These are phyloP conservation scores for Drosophila micromelanica DNA, from an alignment of 1,140 invertebrate genomes.

Conservation along the genomic window DNA sequence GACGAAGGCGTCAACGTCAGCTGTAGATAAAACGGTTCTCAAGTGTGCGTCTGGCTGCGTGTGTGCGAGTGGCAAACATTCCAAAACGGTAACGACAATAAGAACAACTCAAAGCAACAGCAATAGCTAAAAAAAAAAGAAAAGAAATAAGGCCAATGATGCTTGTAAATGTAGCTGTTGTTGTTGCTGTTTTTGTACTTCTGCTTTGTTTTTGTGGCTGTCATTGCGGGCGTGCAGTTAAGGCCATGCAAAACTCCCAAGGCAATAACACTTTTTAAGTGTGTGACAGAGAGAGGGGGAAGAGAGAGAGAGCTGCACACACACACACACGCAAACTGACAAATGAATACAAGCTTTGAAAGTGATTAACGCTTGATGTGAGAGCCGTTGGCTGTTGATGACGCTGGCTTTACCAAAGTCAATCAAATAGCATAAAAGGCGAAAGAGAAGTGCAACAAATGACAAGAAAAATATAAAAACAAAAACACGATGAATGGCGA, in stretches of 20 bases:
- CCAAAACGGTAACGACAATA: conserved; percentile 43
- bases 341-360: conserved; percentile 43
- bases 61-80: conserved; percentile 42
- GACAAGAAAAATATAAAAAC: background rate
- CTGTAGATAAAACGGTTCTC: conserved; percentile 35
- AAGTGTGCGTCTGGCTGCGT: conserved; percentile 2
- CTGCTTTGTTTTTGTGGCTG: conserved; percentile 26
- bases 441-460: conserved; percentile 13
- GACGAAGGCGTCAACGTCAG: conserved; percentile 57
- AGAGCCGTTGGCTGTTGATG: conserved; percentile 32
- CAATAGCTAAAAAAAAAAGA: conserved; percentile 27
- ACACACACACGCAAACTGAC: conserved; percentile 13
- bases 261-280: conserved; percentile 49
- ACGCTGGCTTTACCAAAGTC: conserved; percentile 24
- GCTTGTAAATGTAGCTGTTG: conserved; percentile 75
- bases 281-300: background rate
- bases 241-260: conserved; percentile 51
- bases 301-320: conserved; percentile 1
- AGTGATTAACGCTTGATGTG: conserved; percentile 71
- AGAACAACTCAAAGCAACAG: conserved; percentile 29
- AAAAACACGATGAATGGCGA: background rate
- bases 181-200: conserved; percentile 36
- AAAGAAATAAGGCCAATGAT: conserved; percentile 77
- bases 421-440: conserved; percentile 27
- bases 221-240: conserved; percentile 42